Evolutionary conservation across 2,113 vertebrate species (phyloP).

Genomic region (human (Homo sapiens)): GRCh38 chr11:26761501-26762000

Average conservation of each 20-base stretch:
- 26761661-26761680: background rate
- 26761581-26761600: background rate
- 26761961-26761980: background rate
- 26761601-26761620: slow-evolving; percentile 6
- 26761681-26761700: background rate
- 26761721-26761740: background rate
- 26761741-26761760: background rate
- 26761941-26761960: background rate
- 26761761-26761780: background rate
- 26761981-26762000: background rate
- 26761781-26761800: background rate
- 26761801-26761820: background rate
- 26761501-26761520: background rate
- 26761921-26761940: background rate
- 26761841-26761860: background rate
- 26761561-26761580: background rate
- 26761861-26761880: background rate
- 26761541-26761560: background rate
- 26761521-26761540: background rate
- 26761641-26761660: background rate
- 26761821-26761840: background rate
- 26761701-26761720: background rate
- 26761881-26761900: background rate
- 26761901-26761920: background rate
- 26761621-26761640: background rate